Conservation (phyloP, 2,888 invertebrate genomes). For the Spicauda simplicius region DNA sequence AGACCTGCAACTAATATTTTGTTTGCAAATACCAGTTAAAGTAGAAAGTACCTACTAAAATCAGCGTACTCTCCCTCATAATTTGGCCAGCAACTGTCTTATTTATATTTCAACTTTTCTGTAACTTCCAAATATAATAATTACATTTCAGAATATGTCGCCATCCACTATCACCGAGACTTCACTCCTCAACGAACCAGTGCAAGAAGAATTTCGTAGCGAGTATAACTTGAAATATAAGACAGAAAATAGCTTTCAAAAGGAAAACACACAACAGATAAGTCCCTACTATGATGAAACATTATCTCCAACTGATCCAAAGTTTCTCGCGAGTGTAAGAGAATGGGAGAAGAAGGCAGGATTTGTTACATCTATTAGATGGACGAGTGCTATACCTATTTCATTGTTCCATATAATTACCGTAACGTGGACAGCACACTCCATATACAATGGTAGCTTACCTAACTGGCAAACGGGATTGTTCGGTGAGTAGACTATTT, state of each 20-base stretch:
- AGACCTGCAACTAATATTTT: too few relatives aligned
- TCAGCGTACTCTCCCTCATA: too few relatives aligned
- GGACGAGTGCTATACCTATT: slow-evolving; percentile 86
- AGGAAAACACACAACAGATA: slow-evolving; percentile 9
- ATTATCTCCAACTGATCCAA: slow-evolving; percentile 54
- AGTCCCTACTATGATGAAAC: slow-evolving; percentile 54
- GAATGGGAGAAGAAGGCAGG: slow-evolving; percentile 69
- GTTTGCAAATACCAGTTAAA: too few relatives aligned
- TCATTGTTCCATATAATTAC: slow-evolving; percentile 77
- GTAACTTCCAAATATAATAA: neutral
- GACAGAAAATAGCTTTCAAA: neutral
- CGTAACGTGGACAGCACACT: slow-evolving; percentile 62
- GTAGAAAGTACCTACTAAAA: too few relatives aligned
- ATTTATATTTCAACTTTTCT: too few relatives aligned
- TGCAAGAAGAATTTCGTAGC: slow-evolving; percentile 6
- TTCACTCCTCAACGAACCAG: slow-evolving; percentile 11
- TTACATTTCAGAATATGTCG: slow-evolving; percentile 45
- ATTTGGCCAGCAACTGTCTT: too few relatives aligned
- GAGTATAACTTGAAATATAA: neutral
- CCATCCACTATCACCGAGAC: slow-evolving; percentile 29
- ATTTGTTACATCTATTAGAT: slow-evolving; percentile 86
- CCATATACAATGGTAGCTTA: slow-evolving; percentile 48
- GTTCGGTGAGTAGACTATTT: slow-evolving; percentile 83
- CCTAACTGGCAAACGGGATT: slow-evolving; percentile 73
- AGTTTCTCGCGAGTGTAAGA: slow-evolving; percentile 54